A percentile compares a stretch with the other conserved stretches of the same genome.
phyloP scores from a whole-genome alignment of 2,113 vertebrate species.

The Eurystomus gularis region DNA sequence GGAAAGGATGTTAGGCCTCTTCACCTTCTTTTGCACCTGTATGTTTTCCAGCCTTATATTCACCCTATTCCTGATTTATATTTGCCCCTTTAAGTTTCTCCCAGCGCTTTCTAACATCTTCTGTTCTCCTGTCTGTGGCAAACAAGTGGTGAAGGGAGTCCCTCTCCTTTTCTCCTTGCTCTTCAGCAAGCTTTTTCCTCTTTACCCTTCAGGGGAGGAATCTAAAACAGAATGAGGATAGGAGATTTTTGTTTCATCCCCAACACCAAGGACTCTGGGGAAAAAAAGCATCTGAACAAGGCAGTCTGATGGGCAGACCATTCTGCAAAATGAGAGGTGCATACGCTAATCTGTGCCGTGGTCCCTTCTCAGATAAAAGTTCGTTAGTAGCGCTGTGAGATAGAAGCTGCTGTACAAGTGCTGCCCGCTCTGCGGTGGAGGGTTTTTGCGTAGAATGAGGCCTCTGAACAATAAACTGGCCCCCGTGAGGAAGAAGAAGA shows the following conservation, averaged over 20 bases:
- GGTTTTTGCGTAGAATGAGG: neutral
- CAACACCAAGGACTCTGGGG: neutral
- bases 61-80: neutral
- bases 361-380: neutral
- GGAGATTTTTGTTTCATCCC: neutral
- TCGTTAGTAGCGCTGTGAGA: neutral
- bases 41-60: neutral
- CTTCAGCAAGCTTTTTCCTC: neutral
- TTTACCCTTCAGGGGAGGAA: neutral
- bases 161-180: neutral
- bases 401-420: neutral
- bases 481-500: neutral
- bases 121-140: neutral
- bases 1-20: neutral
- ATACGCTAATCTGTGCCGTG: neutral
- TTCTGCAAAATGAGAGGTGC: neutral
- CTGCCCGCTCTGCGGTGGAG: neutral
- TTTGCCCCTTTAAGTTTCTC: neutral
- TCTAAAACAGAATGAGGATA: neutral
- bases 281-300: neutral
- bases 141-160: neutral
- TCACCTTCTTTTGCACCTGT: neutral
- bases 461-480: neutral
- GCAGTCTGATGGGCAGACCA: neutral
- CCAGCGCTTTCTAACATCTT: neutral